phyloP scores from a whole-genome alignment of 2,797 vertebrate species.

The Eulemur rubriventer region DNA sequence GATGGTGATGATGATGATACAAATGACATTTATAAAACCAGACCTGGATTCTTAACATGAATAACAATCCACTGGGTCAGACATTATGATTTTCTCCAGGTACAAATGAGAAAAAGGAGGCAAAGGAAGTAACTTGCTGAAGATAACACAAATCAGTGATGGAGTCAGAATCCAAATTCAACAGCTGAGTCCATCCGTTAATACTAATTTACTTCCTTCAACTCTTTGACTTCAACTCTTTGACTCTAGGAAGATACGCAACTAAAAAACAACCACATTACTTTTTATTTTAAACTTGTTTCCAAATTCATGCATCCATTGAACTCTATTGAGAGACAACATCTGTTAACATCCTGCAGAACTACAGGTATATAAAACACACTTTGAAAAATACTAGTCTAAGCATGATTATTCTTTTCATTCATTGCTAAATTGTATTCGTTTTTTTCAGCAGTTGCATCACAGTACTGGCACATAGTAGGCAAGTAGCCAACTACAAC shows the following conservation, averaged over 20 bases:
- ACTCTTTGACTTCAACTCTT: background rate
- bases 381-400: background rate
- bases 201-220: background rate
- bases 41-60: background rate
- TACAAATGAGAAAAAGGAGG: background rate
- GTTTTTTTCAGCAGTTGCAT: background rate
- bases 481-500: background rate
- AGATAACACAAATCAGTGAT: background rate
- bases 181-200: background rate
- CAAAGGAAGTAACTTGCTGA: background rate
- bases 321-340: background rate
- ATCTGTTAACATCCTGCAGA: background rate
- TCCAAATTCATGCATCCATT: background rate
- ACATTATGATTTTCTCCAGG: background rate
- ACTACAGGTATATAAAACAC: background rate
- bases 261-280: background rate
- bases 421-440: background rate
- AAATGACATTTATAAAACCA: background rate
- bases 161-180: background rate
- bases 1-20: background rate
- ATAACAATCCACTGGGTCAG: background rate
- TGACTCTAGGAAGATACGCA: background rate
- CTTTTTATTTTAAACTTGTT: conserved; percentile 26
- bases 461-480: background rate
- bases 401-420: background rate